phyloP scores from a whole-genome alignment of 2,888 invertebrate species.

The Bruchidius siliquastri region DNA sequence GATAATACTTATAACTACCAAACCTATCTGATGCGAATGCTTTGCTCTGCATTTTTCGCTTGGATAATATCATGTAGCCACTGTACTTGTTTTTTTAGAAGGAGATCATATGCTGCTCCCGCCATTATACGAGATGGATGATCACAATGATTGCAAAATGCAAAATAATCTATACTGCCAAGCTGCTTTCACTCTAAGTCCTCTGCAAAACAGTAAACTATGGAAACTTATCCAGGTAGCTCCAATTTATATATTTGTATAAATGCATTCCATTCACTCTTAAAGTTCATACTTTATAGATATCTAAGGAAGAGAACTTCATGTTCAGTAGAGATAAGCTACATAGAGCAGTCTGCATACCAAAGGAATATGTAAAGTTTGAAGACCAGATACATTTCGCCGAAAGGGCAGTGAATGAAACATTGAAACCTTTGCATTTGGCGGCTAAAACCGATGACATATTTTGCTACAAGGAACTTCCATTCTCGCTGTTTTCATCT shows the following conservation, averaged over 20 bases:
- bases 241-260: neutral
- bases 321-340: neutral
- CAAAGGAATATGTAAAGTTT: neutral
- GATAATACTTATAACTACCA: no score
- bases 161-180: slow-evolving; percentile 1
- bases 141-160: neutral
- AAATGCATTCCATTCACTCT: neutral
- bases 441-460: neutral
- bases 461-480: neutral
- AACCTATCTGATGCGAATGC: no score
- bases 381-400: neutral
- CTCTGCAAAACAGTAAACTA: neutral
- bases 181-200: neutral
- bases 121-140: slow-evolving; percentile 5
- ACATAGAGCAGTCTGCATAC: slow-evolving; percentile 2
- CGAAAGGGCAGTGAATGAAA: neutral
- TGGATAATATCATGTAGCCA: no score
- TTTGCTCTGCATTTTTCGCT: no score
- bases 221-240: slow-evolving; percentile 8
- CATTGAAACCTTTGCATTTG: neutral
- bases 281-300: neutral
- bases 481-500: neutral
- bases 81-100: slow-evolving; percentile 1
- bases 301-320: neutral
- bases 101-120: slow-evolving; percentile 4